These are phyloP conservation scores for Pararge aegeria DNA, from an alignment of 1,140 invertebrate genomes.

Conservation along the genomic window DNA sequence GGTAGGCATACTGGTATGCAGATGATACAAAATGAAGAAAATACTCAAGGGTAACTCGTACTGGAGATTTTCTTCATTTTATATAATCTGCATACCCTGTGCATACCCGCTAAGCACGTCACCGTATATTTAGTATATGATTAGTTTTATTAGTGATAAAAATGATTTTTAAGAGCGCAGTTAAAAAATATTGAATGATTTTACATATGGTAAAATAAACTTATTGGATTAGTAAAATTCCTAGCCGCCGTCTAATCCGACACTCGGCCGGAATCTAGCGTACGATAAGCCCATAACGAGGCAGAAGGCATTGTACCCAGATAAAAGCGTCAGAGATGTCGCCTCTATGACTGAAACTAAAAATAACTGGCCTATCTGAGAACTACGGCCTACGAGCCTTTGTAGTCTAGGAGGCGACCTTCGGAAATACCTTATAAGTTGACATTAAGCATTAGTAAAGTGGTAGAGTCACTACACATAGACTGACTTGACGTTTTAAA, in stretches of 20 bases:
- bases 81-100: too few relatives aligned
- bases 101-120: too few relatives aligned
- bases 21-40: too few relatives aligned
- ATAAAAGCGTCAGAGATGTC: conserved; percentile 14
- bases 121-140: too few relatives aligned
- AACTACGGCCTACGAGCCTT: neutral
- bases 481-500: too few relatives aligned
- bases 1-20: too few relatives aligned
- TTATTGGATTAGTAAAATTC: neutral
- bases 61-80: too few relatives aligned
- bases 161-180: too few relatives aligned
- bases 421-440: neutral
- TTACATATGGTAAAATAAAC: neutral
- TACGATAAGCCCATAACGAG: conserved; percentile 21
- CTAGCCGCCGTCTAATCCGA: conserved; percentile 12
- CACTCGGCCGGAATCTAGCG: conserved; percentile 13
- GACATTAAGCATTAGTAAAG: neutral
- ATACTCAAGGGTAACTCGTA: too few relatives aligned
- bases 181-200: neutral
- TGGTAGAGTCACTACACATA: too few relatives aligned
- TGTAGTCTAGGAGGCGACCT: neutral
- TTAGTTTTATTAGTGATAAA: too few relatives aligned
- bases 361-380: conserved; percentile 14
- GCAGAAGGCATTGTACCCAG: conserved; percentile 21
- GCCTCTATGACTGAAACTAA: conserved; percentile 18